Evolutionary conservation across 1,140 invertebrate species (phyloP).

Genomic region (Drosophila nannoptera): DNA sequence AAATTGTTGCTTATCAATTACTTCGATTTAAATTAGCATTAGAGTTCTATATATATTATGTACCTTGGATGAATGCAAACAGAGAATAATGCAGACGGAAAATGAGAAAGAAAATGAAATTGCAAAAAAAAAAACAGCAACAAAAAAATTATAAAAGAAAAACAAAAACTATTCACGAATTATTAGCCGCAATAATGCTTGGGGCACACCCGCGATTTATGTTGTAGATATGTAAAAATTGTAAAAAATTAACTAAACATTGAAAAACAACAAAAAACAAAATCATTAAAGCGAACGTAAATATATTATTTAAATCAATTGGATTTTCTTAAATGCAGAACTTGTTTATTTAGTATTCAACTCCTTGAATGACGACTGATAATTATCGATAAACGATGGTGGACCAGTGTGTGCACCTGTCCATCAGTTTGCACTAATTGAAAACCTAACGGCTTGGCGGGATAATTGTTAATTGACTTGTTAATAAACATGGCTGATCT

Average conservation of each 20-base stretch:
- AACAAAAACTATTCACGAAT: conserved; percentile 34
- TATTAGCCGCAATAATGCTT: conserved; percentile 25
- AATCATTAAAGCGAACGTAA: conserved; percentile 41
- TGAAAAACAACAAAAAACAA: conserved; percentile 29
- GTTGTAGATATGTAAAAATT: conserved; percentile 76
- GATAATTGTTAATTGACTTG: conserved; percentile 5
- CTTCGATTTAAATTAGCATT: conserved; percentile 33
- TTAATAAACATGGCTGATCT: not conserved
- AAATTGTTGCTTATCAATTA: conserved; percentile 20
- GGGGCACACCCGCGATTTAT: conserved; percentile 49
- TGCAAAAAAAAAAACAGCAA: conserved; percentile 10
- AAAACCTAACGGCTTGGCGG: conserved; percentile 4
- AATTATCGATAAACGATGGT: not conserved
- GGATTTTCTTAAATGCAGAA: not conserved
- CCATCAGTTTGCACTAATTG: not conserved
- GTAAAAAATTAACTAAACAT: conserved; percentile 49
- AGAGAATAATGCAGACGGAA: conserved; percentile 2
- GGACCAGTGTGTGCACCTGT: not conserved
- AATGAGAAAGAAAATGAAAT: not conserved
- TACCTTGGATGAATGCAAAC: conserved; percentile 52
- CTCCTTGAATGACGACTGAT: not conserved
- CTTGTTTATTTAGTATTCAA: not conserved
- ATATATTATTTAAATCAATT: conserved; percentile 21
- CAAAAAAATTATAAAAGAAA: conserved; percentile 22
- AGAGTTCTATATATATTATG: conserved; percentile 62